Evolutionary conservation across 2,797 vertebrate species (phyloP), one percentile per base, ranked within the genome.

Genomic region (Aplochiton taeniatus): DNA sequence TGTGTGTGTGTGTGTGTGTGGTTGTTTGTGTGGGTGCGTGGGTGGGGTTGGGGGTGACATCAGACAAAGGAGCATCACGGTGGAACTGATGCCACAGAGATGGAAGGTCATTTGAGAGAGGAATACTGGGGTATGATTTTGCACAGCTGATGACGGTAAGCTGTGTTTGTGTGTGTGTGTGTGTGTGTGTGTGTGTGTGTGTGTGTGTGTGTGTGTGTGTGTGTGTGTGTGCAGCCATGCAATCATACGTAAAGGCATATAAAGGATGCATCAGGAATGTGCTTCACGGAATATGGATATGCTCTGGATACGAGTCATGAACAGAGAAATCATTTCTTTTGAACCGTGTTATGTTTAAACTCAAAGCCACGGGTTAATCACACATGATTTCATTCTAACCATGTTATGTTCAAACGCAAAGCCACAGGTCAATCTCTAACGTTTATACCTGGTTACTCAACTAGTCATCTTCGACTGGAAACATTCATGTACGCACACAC

Each of bases 251-350:
- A 49, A 53, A 14, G 9, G 54, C 53, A 57, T 67, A 61, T 57
- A 60, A 53, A 61, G 70, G 61, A 62, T 81, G 80, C 85, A 83
- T 87, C 78, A n/a, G n/a, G n/a, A n/a, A n/a, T n/a, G 14, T 70
- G 65, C 54, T 63, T 74, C 31, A 31, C 31, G 2, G 31, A 31
- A 6, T 31, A 31, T 31, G 31, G 6, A 6, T 6, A 31, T 6
- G 31, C 6, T 31, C 2, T 31, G 31, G 3, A 31, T 31, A 31
- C 31, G 6, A 31, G 6, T 31, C 31, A 31, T 3, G 31, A 2
- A 31, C 2, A 3, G 3, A 31, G 3, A 31, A 2, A 31, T 31
- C 2, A 31, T 31, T 31, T 2, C 31, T 6, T 3, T 31, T 31
- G 6, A 31, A 31, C 31, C 31, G 6, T 31, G 31, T 18, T 7